A percentile compares a stretch with the other conserved stretches of the same genome.
These are phyloP conservation scores for Physella acuta DNA, from an alignment of 1,140 invertebrate species.

Conservation along the genomic window DNA sequence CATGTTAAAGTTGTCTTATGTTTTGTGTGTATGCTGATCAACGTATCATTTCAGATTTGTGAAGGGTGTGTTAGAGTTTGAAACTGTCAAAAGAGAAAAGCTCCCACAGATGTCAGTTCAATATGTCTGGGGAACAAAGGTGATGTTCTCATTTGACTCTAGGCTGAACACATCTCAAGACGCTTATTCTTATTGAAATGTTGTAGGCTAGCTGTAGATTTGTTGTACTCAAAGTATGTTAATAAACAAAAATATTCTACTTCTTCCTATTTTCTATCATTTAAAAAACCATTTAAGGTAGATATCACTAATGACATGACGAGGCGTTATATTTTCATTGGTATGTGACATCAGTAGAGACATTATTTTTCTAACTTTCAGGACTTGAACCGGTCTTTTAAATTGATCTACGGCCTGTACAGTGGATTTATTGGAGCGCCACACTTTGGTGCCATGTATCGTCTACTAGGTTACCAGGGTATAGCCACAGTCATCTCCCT, in stretches of 20 bases:
- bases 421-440: conserved; percentile 84
- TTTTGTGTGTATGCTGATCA: too few species aligned
- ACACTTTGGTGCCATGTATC: conserved; percentile 90
- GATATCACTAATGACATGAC: too few species aligned
- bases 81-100: conserved; percentile 88
- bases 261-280: too few species aligned
- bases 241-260: background rate
- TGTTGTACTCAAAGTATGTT: too few species aligned
- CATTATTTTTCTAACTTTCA: conserved; percentile 27
- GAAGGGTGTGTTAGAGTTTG: too few species aligned
- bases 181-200: background rate
- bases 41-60: too few species aligned
- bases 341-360: too few species aligned
- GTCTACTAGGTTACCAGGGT: conserved; percentile 94
- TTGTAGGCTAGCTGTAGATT: background rate
- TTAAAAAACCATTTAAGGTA: too few species aligned
- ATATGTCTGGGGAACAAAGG: conserved; percentile 94
- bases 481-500: conserved; percentile 98
- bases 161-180: background rate
- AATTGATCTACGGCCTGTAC: conserved; percentile 89
- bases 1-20: too few species aligned
- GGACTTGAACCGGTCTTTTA: conserved; percentile 84
- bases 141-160: conserved; percentile 22
- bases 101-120: conserved; percentile 88
- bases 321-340: too few species aligned